Evolutionary conservation across 1,140 invertebrate genomes (phyloP).

Genomic region (Pinna nobilis): DNA sequence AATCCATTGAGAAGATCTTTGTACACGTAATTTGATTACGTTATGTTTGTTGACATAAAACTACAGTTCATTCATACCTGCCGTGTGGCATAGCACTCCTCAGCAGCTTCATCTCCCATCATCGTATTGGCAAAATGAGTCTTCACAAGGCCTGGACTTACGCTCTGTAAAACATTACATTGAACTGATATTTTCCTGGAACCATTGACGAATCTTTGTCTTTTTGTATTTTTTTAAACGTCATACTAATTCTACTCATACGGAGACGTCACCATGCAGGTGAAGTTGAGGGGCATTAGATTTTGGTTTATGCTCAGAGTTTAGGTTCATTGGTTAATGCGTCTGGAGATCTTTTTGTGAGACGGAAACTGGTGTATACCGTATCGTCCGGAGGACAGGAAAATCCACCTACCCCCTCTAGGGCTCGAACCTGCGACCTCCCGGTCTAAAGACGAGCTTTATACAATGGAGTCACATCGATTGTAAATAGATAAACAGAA

Average conservation of each 20-base stretch:
- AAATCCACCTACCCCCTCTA: too few species aligned
- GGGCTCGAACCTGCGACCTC: too few species aligned
- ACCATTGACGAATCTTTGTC: neutral
- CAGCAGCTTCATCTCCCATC: slow-evolving; percentile 27
- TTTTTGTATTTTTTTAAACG: neutral
- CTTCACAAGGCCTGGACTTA: slow-evolving; percentile 45
- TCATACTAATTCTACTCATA: neutral
- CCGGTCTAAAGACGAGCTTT: too few species aligned
- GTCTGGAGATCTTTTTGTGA: too few species aligned
- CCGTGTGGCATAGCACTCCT: slow-evolving; percentile 35
- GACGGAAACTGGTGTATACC: too few species aligned
- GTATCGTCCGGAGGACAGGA: too few species aligned
- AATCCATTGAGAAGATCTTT: too few species aligned
- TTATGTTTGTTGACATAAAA: neutral
- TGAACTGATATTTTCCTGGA: neutral
- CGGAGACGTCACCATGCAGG: neutral
- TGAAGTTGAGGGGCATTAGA: neutral
- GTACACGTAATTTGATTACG: too few species aligned
- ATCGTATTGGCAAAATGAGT: slow-evolving; percentile 42
- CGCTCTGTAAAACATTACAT: slow-evolving; percentile 45
- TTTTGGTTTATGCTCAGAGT: neutral
- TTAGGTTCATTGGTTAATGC: too few species aligned
- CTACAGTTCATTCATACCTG: slow-evolving; percentile 18
- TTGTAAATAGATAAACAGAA: too few species aligned
- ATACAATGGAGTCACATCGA: too few species aligned